Evolutionary conservation across 1,140 invertebrate species (phyloP).

Genomic region (Drosophila persimilis): DNA sequence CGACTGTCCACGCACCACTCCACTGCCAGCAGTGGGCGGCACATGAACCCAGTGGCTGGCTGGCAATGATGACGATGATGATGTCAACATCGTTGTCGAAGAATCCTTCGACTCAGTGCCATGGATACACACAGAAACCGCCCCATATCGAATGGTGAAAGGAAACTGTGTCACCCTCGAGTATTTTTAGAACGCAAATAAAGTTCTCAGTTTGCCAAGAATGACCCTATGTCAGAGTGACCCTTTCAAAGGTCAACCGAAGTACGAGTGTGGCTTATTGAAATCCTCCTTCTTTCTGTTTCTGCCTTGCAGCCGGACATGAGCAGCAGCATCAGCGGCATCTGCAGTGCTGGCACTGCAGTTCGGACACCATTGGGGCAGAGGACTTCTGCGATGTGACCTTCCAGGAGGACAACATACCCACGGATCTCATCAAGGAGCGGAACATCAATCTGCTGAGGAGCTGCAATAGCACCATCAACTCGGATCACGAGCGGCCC

Average conservation of each 20-base stretch:
- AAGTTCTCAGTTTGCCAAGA: constrained; percentile 15
- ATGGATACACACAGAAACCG: constrained; percentile 1
- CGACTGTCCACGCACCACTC: constrained; percentile 48
- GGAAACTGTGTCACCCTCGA: constrained; percentile 38
- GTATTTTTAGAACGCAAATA: constrained; percentile 22
- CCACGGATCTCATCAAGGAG: constrained; percentile 64
- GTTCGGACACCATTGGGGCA: constrained; percentile 71
- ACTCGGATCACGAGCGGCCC: constrained; percentile 73
- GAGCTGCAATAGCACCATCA: constrained; percentile 72
- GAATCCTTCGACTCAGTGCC: background rate
- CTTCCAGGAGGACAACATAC: constrained; percentile 76
- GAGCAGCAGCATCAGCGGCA: constrained; percentile 45
- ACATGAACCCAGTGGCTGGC: constrained; percentile 21
- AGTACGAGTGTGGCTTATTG: background rate
- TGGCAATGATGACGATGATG: constrained; percentile 38
- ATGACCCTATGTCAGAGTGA: constrained; percentile 3
- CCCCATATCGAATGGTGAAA: background rate
- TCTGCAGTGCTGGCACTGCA: constrained; percentile 79
- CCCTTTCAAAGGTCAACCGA: constrained; percentile 31
- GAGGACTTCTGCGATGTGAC: constrained; percentile 75
- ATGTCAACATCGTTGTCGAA: constrained; percentile 52
- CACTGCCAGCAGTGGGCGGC: constrained; percentile 23
- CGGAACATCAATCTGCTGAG: constrained; percentile 70
- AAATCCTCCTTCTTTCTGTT: constrained; percentile 7
- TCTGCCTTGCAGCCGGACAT: constrained; percentile 32